Evolutionary conservation across 2,113 vertebrate genomes (phyloP).

Genomic region (Stigmatopora nigra): DNA sequence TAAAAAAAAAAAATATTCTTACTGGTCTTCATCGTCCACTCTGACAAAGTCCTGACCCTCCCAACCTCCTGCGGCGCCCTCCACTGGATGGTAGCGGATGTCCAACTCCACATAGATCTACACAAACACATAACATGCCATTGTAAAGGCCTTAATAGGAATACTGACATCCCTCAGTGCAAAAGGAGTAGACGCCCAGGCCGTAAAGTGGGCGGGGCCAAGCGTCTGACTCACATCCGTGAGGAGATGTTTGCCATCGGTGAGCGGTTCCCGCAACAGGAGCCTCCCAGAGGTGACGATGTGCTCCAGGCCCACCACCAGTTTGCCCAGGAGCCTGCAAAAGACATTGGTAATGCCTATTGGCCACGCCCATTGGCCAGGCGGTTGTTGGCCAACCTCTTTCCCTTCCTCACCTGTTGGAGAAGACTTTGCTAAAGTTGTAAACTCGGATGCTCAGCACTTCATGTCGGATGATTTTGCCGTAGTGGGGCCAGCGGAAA

Average conservation of each 20-base stretch:
- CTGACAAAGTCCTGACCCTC: slow-evolving; percentile 75
- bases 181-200: no score
- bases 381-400: no score
- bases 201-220: no score
- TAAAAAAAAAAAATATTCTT: no score
- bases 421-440: slow-evolving; percentile 87
- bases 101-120: slow-evolving; percentile 89
- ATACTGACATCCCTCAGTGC: no score
- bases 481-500: slow-evolving; percentile 85
- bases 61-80: slow-evolving; percentile 79
- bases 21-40: slow-evolving; percentile 59
- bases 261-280: slow-evolving; percentile 75
- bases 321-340: slow-evolving; percentile 76
- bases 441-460: slow-evolving; percentile 77
- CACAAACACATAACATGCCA: neutral
- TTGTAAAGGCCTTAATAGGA: no score
- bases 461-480: slow-evolving; percentile 72
- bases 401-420: slow-evolving; percentile 72
- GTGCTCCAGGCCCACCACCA: slow-evolving; percentile 85
- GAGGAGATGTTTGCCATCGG: slow-evolving; percentile 74
- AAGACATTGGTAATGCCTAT: neutral
- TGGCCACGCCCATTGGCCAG: no score
- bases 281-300: slow-evolving; percentile 74
- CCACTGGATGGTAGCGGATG: slow-evolving; percentile 79
- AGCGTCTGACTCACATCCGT: slow-evolving; percentile 68